phyloP scores from a whole-genome alignment of 2,888 invertebrate genomes.

The Phasia obesa region DNA sequence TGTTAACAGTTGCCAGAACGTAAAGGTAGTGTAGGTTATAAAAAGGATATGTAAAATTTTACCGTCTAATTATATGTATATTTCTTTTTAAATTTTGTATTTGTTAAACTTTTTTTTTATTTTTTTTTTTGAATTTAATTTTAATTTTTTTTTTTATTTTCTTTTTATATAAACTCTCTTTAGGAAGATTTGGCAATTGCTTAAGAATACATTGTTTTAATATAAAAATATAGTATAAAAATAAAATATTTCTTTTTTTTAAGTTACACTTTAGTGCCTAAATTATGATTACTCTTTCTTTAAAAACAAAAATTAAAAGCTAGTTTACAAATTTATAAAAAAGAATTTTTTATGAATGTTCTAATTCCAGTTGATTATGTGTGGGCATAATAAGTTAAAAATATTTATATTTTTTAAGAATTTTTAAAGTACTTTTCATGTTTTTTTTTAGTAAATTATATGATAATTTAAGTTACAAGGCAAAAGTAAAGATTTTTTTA shows the following conservation, averaged over 20 bases:
- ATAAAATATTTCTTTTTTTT: conserved; percentile 49
- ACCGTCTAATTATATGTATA: conserved; percentile 35
- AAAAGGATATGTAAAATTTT: conserved; percentile 45
- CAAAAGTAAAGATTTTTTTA: conserved; percentile 20
- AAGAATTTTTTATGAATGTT: conserved; percentile 49
- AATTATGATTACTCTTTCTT: conserved; percentile 26
- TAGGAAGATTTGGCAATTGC: conserved; percentile 69
- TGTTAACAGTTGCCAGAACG: conserved; percentile 64
- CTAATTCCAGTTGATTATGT: conserved; percentile 16
- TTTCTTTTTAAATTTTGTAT: conserved; percentile 28
- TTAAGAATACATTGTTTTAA: conserved; percentile 57
- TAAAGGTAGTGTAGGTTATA: conserved; percentile 32
- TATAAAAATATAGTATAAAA: conserved; percentile 51
- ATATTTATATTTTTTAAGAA: conserved; percentile 25
- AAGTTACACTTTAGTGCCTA: conserved; percentile 69
- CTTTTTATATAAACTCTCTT: conserved; percentile 58
- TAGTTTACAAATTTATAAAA: conserved; percentile 57
- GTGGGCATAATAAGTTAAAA: conserved; percentile 28
- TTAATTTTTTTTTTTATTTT: conserved; percentile 33
- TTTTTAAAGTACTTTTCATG: conserved; percentile 55
- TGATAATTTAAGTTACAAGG: conserved; percentile 43
- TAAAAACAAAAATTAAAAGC: conserved; percentile 37
- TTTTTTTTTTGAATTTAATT: conserved; percentile 39
- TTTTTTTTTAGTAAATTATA: conserved; percentile 37
- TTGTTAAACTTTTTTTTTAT: too few species aligned